Evolutionary conservation across 2,113 vertebrate species (phyloP), one percentile per base, ranked within the genome.

Genomic region (Etia nguti): DNA sequence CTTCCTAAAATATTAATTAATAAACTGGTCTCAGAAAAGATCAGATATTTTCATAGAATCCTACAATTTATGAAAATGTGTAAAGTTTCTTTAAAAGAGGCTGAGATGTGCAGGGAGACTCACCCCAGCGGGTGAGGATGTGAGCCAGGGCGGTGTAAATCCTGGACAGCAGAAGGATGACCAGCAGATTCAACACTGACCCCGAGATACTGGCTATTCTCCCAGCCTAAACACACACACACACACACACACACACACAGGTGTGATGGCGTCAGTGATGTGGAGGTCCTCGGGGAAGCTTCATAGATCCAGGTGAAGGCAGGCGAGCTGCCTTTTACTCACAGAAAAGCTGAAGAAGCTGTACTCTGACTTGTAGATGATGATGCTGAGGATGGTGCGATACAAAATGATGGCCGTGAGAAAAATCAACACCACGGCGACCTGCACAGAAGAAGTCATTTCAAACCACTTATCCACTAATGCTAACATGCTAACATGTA

Each of bases 101-200:
- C 26, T 5, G 43, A 20, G 11, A n/a, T 5, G 10, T 50, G n/a
- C 5, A 85, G 38, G 16, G 26, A 2, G 20, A 88, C 93, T 93
- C 73, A 97, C 96, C 97, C 97, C 97, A 97, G 31, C 88, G 96
- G 2, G 97, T 97, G 56, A 97, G 96, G 81, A 96, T 60, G 13
- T 91, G 92, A 5, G 97, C 97, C 88, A 97, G 89, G 2, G 87
- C 81, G 36, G 90, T 92, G 57, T 96, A 97, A 73, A 96, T 57
- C 81, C 90, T 95, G 79, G 96, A 97, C 79, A 97, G 89, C 68
- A 96, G 79, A 80, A 97, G 93, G 87, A 97, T 97, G 91, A 96
- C 87, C 80, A 96, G 1, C 24, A 97, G 94, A 86, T 97, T 97
- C 88, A 97, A 82, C 18, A 97, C 56, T 0, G 96, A 97, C 36